phyloP scores from a whole-genome alignment of 1,140 invertebrate species.

The Pseudomyrmex sp. region DNA sequence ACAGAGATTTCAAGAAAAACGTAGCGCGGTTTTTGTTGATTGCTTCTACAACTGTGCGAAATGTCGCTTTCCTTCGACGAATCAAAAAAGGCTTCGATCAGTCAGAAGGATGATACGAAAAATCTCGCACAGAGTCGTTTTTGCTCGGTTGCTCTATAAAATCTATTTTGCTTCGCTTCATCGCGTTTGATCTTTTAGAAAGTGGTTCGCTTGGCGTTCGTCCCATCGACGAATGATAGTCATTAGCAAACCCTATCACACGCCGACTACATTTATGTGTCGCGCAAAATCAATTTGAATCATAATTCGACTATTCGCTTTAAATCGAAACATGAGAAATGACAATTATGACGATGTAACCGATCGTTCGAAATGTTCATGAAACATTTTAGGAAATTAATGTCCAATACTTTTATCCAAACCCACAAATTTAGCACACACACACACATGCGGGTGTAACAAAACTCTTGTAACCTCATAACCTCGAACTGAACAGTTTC shows the following conservation, averaged over 20 bases:
- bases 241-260: constrained; percentile 44
- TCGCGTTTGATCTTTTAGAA: constrained; percentile 42
- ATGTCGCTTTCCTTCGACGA: background rate
- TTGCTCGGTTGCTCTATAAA: background rate
- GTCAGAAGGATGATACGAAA: constrained; percentile 3
- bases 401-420: background rate
- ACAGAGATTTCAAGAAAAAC: background rate
- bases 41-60: constrained; percentile 1
- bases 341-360: background rate
- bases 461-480: constrained; percentile 54
- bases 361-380: background rate
- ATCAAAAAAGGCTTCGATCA: background rate
- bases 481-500: constrained; percentile 52
- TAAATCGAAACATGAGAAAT: background rate
- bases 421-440: constrained; percentile 22
- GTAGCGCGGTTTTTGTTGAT: background rate
- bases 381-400: background rate
- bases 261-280: constrained; percentile 18
- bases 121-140: background rate
- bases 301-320: constrained; percentile 12
- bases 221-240: background rate
- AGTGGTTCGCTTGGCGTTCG: constrained; percentile 47
- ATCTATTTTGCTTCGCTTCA: background rate
- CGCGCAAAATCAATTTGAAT: constrained; percentile 29
- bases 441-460: constrained; percentile 16